A percentile compares a stretch with the other conserved stretches of the same genome.
Conservation (phyloP, 2,888 invertebrate genomes). For the Macrophya alboannulata region DNA sequence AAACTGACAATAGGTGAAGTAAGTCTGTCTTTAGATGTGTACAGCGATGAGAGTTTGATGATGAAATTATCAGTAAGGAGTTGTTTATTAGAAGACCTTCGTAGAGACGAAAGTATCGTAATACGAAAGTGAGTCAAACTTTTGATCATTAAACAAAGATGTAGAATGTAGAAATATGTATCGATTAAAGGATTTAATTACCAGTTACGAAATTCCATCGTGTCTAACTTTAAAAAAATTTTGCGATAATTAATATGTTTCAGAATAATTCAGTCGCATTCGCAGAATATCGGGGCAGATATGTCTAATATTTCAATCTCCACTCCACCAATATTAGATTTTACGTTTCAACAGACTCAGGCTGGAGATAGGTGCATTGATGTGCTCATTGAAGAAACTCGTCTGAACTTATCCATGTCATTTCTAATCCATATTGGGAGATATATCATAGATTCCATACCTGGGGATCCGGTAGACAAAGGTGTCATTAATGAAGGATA, state of each 20-base stretch:
- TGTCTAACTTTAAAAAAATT: conserved; percentile 45
- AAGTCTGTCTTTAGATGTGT: conserved; percentile 84
- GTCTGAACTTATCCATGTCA: conserved; percentile 88
- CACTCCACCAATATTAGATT: conserved; percentile 88
- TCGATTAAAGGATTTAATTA: conserved; percentile 3
- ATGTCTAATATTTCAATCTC: conserved; percentile 84
- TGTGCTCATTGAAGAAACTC: conserved; percentile 87
- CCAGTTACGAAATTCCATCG: background rate
- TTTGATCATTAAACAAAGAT: background rate
- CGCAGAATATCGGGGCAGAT: conserved; percentile 82
- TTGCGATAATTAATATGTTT: conserved; percentile 27
- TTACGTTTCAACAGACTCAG: conserved; percentile 85
- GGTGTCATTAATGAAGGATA: conserved; percentile 89
- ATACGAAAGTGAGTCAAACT: conserved; percentile 82
- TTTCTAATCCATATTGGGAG: conserved; percentile 85
- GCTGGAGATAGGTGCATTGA: conserved; percentile 85
- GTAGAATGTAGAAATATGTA: background rate
- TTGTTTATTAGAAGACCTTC: conserved; percentile 87
- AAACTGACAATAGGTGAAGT: conserved; percentile 87
- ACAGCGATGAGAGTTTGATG: conserved; percentile 87
- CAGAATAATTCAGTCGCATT: conserved; percentile 87
- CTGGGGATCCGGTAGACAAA: conserved; percentile 83
- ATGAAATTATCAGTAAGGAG: conserved; percentile 87
- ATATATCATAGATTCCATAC: conserved; percentile 85
- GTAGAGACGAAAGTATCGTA: conserved; percentile 84